Evolutionary conservation across 2,888 invertebrate genomes (phyloP), one percentile per base, ranked within the genome.

Genomic region (Andrena flavipes): DNA sequence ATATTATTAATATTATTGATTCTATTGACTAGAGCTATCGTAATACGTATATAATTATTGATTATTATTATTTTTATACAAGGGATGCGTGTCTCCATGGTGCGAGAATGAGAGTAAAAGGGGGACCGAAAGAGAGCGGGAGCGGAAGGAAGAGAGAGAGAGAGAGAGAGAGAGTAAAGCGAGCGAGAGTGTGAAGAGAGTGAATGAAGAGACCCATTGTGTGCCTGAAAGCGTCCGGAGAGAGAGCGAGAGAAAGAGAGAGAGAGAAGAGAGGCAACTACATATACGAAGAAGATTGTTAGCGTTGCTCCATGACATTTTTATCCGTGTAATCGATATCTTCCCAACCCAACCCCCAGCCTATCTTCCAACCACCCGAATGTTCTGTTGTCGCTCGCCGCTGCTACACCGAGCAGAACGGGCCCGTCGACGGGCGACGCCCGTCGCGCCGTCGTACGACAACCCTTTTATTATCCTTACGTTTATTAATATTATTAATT

Each of bases 41-140:
- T 92, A 92, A 91, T 89, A 88, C 89, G 87, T 90, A 91, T 88
- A 91, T 92, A 91, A 92, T 91, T 80, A 91, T 91, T 91, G 42
- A 91, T 92, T 93, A 90, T 92, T 91, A 91, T 93, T 93, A 92
- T 93, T 92, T 92, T 92, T 92, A 91, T 92, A 91, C 88, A 86
- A 84, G 87, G 80, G 78, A 72, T 81, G 82, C 60, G 71, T 82
- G 84, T 82, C 8, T 79, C 75, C 80, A 76, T 70, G 70, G 74
- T 77, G 80, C 82, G 82, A 81, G 79, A 80, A 83, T 74, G 82
- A 68, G 79, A 80, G 82, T 69, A 49, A 78, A 30, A 76, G 63
- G 76, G 49, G 26, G 60, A 72, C 49, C 48, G 74, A 86, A 10
- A 23, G 65, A 59, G 78, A 72, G 16, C 20, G 13, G 2, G 13